These are phyloP conservation scores for Teleogryllus occipitalis DNA, from an alignment of 1,140 invertebrate genomes.

Conservation along the genomic window DNA sequence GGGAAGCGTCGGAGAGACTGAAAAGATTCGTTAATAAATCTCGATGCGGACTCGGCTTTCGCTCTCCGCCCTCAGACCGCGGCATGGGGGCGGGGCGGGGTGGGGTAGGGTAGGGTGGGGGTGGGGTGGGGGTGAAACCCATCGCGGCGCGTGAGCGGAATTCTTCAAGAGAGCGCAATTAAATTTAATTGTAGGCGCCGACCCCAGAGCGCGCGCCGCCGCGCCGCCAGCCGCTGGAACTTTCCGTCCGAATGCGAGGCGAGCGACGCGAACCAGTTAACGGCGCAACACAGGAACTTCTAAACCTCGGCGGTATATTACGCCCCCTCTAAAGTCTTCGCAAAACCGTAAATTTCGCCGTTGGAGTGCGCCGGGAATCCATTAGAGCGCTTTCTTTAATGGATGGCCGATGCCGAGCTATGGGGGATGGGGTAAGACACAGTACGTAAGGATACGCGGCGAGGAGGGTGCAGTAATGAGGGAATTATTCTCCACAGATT, in stretches of 20 bases:
- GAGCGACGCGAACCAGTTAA: neutral
- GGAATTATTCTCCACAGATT: no score
- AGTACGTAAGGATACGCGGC: no score
- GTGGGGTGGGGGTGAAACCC: neutral
- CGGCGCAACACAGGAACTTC: neutral
- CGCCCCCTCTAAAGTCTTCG: neutral
- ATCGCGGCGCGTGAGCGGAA: neutral
- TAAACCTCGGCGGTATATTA: neutral
- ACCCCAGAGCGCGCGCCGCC: no score
- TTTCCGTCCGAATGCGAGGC: neutral
- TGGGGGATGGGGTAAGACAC: no score
- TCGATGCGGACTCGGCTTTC: no score
- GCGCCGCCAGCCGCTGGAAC: neutral
- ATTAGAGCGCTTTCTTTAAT: no score
- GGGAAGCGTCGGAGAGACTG: no score
- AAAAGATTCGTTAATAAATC: no score
- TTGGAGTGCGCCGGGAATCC: no score
- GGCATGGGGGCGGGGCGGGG: neutral
- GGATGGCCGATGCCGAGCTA: no score
- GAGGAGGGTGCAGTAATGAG: no score
- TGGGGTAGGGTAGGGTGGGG: neutral
- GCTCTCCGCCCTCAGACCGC: neutral
- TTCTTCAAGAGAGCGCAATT: neutral
- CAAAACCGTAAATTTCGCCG: neutral
- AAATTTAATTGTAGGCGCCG: neutral